Evolutionary conservation across 2,888 invertebrate species (phyloP), one percentile per base, ranked within the genome.

Genomic region (Carcina quercana): DNA sequence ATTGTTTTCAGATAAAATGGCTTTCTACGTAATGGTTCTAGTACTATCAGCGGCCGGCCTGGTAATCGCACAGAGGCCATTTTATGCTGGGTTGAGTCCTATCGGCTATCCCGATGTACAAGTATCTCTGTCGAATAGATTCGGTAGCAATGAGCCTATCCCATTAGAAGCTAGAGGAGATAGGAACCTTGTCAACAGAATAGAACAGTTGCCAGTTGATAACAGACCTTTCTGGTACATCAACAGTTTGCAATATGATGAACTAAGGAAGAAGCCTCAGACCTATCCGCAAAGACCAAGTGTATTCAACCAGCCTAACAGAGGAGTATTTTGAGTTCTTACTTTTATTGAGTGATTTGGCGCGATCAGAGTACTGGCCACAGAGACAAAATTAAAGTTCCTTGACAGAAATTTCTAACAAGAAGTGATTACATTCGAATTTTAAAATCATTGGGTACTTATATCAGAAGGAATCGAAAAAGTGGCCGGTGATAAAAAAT

Each of bases 131-230:
- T 61, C 37, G 7, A 86, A 86, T 47, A 72, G 89, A 45, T 70
- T 88, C 17, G 86, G 82, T 1, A 78, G 68, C 30, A 54, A 53
- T 13, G 50, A 42, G 14, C 45, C 47, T 24, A 50, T 86, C 20
- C 90, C 90, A 1, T 65, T 87, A 2, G 88, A 89, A 53, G 88
- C 88, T 0, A 71, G 73, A 26, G 88, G 88, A 3, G 88, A 90
- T 46, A 56, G 52, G 20, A 66, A 80, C 13, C 59, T 88, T n/a
- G 76, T 89, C 1, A 74, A 88, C 31, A 66, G 85, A 33, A 63
- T 90, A 10, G 84, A 79, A 37, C 59, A 69, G n/a, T 74, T 87
- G 75, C 89, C 89, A 1, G 62, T 72, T 34, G 88, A 89, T 19
- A 74, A 86, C 32, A 76, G 84, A 44, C 89, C 89, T 1, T 90